Percentiles rank a stretch among this genome's conserved stretches.
Conservation (phyloP, 1,140 invertebrate genomes). For the Drosophila dunni region DNA sequence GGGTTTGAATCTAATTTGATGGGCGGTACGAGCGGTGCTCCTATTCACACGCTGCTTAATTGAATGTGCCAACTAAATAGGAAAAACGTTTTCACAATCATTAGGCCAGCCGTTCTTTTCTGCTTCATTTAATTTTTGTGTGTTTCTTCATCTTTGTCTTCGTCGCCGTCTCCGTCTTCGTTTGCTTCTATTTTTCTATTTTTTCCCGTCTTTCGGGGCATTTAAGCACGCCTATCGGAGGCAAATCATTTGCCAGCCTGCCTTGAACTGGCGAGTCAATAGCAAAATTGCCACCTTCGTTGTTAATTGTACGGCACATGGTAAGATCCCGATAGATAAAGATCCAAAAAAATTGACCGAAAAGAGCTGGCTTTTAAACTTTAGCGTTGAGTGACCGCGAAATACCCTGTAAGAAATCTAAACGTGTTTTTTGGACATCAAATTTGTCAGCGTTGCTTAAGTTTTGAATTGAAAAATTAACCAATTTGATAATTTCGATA, state of each 20-base stretch:
- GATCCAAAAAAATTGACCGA: background rate
- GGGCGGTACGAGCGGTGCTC: slow-evolving; percentile 59
- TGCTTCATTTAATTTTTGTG: background rate
- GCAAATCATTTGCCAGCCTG: slow-evolving; percentile 18
- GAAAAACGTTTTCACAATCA: slow-evolving; percentile 70
- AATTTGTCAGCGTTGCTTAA: too few species aligned
- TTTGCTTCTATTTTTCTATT: background rate
- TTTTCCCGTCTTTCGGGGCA: slow-evolving; percentile 16
- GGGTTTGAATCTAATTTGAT: slow-evolving; percentile 1
- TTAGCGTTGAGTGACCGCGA: background rate
- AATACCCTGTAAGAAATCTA: too few species aligned
- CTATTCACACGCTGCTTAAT: slow-evolving; percentile 77
- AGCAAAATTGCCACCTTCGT: slow-evolving; percentile 74
- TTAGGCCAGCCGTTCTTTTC: slow-evolving; percentile 45
- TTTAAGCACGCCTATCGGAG: slow-evolving; percentile 24
- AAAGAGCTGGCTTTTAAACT: slow-evolving; percentile 3
- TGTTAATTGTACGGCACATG: slow-evolving; percentile 55
- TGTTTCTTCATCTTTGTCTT: background rate
- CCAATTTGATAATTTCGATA: too few species aligned
- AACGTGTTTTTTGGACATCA: too few species aligned
- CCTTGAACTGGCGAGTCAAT: slow-evolving; percentile 70
- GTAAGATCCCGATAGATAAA: background rate
- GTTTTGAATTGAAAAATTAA: too few species aligned
- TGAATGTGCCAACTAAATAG: slow-evolving; percentile 60
- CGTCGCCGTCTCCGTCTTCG: background rate